Evolutionary conservation across 2,888 invertebrate species (phyloP), one percentile per base, ranked within the genome.

Genomic region (Aphodius granarius): DNA sequence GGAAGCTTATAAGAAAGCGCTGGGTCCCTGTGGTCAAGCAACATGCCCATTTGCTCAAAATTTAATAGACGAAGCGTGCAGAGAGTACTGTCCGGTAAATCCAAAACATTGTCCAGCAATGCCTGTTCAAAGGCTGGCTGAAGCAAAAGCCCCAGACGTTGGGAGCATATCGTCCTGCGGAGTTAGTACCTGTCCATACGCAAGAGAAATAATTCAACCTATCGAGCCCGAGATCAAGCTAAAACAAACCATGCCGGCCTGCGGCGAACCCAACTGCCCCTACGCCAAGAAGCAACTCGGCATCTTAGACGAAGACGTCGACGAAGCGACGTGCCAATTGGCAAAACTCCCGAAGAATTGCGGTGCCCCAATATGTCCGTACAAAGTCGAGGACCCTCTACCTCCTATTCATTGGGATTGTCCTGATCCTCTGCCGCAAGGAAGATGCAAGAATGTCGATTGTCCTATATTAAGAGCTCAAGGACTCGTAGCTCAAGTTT

Each of bases 321-420:
- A 79, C 18, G 79, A 77, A 21, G 77, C 75, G 0, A 71, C 73
- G 62, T 23, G 71, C 4, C 75, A 78, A 76, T 5, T 73, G 63
- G 66, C 76, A 17, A 64, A 72, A 4, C 77, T 77, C 15, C 75
- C 76, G 2, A 74, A 76, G 18, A 84, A 81, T 62, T 86, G 86
- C 76, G 84, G 85, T 16, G 81, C 83, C 71, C 84, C 85, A 1
- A 82, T 83, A 68, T 85, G 85, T 75, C 81, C 83, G 3, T 83
- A 82, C 74, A 83, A 83, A 6, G 73, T 81, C 1, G 77, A 79
- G 68, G 81, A 81, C 0, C 78, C 79, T 0, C 75, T 86, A 3
- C 86, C 85, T 0, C 86, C 87, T 3, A 87, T 87, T 71, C 87
- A 87, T 77, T 87, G 87, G 87, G 87, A 87, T 72, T 87, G 87